Percentiles rank a stretch among this genome's conserved stretches.
Evolutionary conservation across 1,140 invertebrate genomes (phyloP).

Genomic region (Zaprionus gabonicus): DNA sequence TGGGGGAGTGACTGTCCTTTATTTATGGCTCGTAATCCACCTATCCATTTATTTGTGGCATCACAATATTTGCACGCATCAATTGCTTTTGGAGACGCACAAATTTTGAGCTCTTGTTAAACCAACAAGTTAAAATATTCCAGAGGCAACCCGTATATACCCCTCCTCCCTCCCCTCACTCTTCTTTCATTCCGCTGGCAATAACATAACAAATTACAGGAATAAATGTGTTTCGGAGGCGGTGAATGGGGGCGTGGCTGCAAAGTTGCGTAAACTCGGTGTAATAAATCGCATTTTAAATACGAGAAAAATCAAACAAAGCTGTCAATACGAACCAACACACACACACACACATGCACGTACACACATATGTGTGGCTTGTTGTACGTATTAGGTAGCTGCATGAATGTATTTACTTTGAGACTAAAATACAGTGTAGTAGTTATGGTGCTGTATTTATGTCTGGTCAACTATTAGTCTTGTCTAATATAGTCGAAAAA

Average conservation of each 20-base stretch:
- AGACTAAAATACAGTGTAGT: no score
- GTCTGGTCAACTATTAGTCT: no score
- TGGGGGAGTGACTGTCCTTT: constrained; percentile 22
- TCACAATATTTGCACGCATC: constrained; percentile 62
- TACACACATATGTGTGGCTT: constrained; percentile 48
- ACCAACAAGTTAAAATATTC: constrained; percentile 67
- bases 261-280: constrained; percentile 52
- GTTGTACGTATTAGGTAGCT: background rate
- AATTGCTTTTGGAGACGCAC: constrained; percentile 48
- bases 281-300: constrained; percentile 83
- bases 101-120: constrained; percentile 46
- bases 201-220: constrained; percentile 42
- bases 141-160: background rate
- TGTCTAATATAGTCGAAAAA: no score
- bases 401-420: background rate
- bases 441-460: no score
- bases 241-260: background rate
- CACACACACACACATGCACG: constrained; percentile 30
- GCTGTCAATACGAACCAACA: constrained; percentile 64
- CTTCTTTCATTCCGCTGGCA: constrained; percentile 3
- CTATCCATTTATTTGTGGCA: constrained; percentile 72
- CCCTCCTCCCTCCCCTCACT: background rate
- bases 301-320: constrained; percentile 65
- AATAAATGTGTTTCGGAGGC: background rate
- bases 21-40: constrained; percentile 68